A percentile compares a stretch with the other conserved stretches of the same genome.
Conservation (phyloP, 2,888 invertebrate genomes). For the Dermolepida albohirtum region DNA sequence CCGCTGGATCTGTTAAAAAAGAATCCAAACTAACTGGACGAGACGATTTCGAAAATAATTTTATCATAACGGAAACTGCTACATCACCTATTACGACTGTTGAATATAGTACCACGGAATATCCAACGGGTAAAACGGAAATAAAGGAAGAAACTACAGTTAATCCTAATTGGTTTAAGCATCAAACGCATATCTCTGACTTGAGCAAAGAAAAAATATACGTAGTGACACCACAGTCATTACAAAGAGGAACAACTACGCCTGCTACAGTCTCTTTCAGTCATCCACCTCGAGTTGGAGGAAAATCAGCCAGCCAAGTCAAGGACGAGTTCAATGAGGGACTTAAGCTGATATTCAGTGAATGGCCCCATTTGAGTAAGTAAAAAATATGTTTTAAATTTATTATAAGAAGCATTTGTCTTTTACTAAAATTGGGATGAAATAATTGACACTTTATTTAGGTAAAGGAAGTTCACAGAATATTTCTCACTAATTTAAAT, state of each 20-base stretch:
- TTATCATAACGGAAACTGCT: slow-evolving; percentile 52
- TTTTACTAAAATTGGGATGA: too few species aligned
- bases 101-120: slow-evolving; percentile 43
- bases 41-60: slow-evolving; percentile 57
- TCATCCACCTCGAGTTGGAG: slow-evolving; percentile 60
- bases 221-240: slow-evolving; percentile 83
- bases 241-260: slow-evolving; percentile 60
- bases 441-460: too few species aligned
- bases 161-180: slow-evolving; percentile 73
- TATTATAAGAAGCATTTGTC: too few species aligned
- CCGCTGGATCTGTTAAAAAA: slow-evolving; percentile 56
- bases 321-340: slow-evolving; percentile 48
- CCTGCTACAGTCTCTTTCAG: slow-evolving; percentile 56
- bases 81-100: slow-evolving; percentile 40
- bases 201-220: slow-evolving; percentile 84
- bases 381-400: slow-evolving; percentile 43
- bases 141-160: slow-evolving; percentile 53
- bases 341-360: slow-evolving; percentile 62
- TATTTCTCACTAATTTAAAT: too few species aligned
- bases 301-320: slow-evolving; percentile 54
- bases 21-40: slow-evolving; percentile 50
- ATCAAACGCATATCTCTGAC: slow-evolving; percentile 80
- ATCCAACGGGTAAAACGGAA: slow-evolving; percentile 24
- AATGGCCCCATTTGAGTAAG: slow-evolving; percentile 67
- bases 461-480: too few species aligned